phyloP scores from a whole-genome alignment of 2,113 vertebrate species.

The Amphiprion ocellaris region DNA sequence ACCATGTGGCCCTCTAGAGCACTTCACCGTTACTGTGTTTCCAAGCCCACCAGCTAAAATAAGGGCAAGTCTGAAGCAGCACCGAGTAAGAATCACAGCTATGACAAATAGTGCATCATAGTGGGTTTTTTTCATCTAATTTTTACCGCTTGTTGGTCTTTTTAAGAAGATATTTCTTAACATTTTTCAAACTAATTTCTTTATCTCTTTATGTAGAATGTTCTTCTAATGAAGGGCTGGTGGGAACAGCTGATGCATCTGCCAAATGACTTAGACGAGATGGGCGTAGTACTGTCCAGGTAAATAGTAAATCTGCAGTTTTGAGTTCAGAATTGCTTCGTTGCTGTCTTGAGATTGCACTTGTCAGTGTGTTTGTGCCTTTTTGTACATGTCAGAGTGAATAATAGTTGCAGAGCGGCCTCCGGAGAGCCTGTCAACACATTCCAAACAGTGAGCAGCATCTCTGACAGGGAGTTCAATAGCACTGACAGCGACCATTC shows the following conservation, averaged over 20 bases:
- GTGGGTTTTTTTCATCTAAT: slow-evolving; percentile 1
- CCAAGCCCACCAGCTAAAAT: slow-evolving; percentile 76
- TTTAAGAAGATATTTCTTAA: not conserved
- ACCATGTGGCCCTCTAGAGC: slow-evolving; percentile 67
- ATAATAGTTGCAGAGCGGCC: slow-evolving; percentile 60
- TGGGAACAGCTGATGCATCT: slow-evolving; percentile 59
- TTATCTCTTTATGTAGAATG: slow-evolving; percentile 8
- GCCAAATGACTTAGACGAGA: slow-evolving; percentile 68
- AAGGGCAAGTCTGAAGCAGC: slow-evolving; percentile 43
- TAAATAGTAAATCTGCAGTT: slow-evolving; percentile 25
- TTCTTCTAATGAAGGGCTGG: slow-evolving; percentile 59
- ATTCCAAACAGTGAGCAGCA: slow-evolving; percentile 55
- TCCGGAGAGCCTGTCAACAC: slow-evolving; percentile 50
- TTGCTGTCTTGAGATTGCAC: not conserved
- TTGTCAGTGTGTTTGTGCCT: slow-evolving; percentile 3
- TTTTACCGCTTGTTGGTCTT: not conserved
- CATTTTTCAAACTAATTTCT: not conserved
- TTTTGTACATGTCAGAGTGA: slow-evolving; percentile 63
- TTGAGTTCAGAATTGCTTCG: not conserved
- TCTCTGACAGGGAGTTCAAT: slow-evolving; percentile 69
- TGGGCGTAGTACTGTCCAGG: slow-evolving; percentile 77
- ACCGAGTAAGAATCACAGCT: slow-evolving; percentile 32
- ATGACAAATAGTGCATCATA: slow-evolving; percentile 37
- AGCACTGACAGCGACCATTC: slow-evolving; percentile 57
- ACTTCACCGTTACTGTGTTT: slow-evolving; percentile 65